Conservation (phyloP, 2,888 invertebrate genomes). For the Notocelia uddmanniana region DNA sequence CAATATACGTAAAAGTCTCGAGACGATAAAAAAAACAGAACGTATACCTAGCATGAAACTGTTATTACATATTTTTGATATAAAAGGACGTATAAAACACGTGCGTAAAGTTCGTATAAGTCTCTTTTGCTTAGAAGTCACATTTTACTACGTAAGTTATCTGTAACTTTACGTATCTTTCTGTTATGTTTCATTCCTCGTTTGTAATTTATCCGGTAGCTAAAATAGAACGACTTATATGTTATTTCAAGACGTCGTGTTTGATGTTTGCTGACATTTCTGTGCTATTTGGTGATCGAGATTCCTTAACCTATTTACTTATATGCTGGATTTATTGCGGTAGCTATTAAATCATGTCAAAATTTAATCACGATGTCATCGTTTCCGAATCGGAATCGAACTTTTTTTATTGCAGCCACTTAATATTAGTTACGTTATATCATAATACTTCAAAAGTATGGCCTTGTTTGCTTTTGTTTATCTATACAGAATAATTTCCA, state of each 20-base stretch:
- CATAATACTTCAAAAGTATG: too few relatives aligned
- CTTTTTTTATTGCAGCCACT: too few relatives aligned
- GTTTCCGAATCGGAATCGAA: too few relatives aligned
- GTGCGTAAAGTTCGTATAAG: background rate
- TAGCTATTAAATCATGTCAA: too few relatives aligned
- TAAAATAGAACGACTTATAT: constrained; percentile 3
- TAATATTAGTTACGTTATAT: too few relatives aligned
- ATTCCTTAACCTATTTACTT: background rate
- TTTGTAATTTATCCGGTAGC: constrained; percentile 16
- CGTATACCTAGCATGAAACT: constrained; percentile 34
- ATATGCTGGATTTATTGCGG: too few relatives aligned
- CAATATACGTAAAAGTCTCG: constrained; percentile 41
- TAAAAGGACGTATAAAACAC: constrained; percentile 13
- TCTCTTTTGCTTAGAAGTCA: background rate
- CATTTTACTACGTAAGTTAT: constrained; percentile 29
- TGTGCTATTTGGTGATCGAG: background rate
- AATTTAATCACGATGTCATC: too few relatives aligned
- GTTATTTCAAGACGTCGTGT: constrained; percentile 6
- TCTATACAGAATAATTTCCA: background rate
- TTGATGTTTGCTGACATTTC: background rate
- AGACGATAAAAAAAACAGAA: constrained; percentile 41
- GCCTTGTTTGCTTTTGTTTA: too few relatives aligned
- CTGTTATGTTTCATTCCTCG: constrained; percentile 13
- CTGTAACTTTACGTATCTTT: constrained; percentile 11
- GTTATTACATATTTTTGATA: constrained; percentile 38